Base-by-base conservation (phyloP, 2,797 vertebrate genomes). In the Chelon auratus region DNA sequence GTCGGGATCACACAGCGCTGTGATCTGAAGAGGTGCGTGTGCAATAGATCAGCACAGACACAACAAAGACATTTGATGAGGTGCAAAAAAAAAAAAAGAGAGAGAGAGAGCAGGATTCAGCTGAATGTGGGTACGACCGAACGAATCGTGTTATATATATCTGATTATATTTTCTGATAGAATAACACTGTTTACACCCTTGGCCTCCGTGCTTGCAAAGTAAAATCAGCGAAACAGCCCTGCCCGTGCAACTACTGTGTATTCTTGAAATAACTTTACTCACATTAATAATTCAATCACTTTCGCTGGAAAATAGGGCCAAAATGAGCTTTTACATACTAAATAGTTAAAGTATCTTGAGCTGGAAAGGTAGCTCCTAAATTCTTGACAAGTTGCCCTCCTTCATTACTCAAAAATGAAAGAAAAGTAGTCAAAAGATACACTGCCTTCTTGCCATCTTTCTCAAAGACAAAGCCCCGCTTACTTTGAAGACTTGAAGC, bases 381-480 rank as follows among this genome's bases (percentile, higher is more conserved):
- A 89, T 89, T 68, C 76, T 74, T 70, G 69, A 82, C 83, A 67
- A 55, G 74, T 78, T 62, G 59, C 81, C 81, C 84, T 78, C 50
- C 59, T 68, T 87, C 70, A 78, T 90, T 93, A 89, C 90, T 91
- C 91, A 87, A 85, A 80, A 91, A 92, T 86, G 81, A 90, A 87
- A 86, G 82, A 80, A 77, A 75, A 87, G 81, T 86, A 83, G 92
- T 95, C 90, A 84, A 92, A 93, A 89, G 76, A 90, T 89, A 84
- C 26, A 73, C 84, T 85, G 88, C 90, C 84, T 92, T 87, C 89
- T 77, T 77, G 62, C 39, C 24, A 9, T 26, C 66, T 83, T 78
- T 70, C 68, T 63, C 88, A 85, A 90, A 92, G 91, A 90, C 91
- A 90, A 93, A 86, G 91, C 90, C 92, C 88, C 92, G 85, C 91